Conservation (phyloP, 2,888 invertebrate genomes). For the Archips xylosteana region DNA sequence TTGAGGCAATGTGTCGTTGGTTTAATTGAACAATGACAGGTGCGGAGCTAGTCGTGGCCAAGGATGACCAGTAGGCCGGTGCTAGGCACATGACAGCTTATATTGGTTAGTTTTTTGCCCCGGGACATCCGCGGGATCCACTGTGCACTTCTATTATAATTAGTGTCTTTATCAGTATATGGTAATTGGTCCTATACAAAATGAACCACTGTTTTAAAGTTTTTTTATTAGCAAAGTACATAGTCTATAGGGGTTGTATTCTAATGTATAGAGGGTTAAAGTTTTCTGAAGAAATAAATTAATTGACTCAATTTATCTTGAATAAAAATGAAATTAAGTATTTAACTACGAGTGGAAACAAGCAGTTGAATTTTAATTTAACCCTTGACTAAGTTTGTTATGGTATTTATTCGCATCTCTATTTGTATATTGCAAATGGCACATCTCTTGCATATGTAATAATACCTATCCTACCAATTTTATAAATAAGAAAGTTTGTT, state of each 20-base stretch:
- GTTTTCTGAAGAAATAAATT: slow-evolving; percentile 13
- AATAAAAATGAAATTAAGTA: slow-evolving; percentile 21
- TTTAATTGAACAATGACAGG: slow-evolving; percentile 80
- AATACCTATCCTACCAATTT: too few species aligned
- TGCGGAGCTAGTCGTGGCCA: slow-evolving; percentile 70
- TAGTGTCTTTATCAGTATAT: slow-evolving; percentile 73
- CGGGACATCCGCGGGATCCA: slow-evolving; percentile 56
- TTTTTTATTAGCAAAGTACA: slow-evolving; percentile 39
- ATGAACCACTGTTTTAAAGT: slow-evolving; percentile 54
- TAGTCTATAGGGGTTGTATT: slow-evolving; percentile 12
- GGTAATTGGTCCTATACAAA: slow-evolving; percentile 68
- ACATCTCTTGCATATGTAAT: too few species aligned
- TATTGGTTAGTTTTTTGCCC: slow-evolving; percentile 69
- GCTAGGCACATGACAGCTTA: slow-evolving; percentile 67
- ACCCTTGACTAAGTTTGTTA: background rate
- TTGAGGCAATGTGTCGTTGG: slow-evolving; percentile 77
- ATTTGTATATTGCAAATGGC: too few species aligned
- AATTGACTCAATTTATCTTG: slow-evolving; percentile 8
- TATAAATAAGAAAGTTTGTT: too few species aligned
- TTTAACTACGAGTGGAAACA: background rate
- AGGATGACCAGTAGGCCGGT: slow-evolving; percentile 79
- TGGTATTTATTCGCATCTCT: background rate
- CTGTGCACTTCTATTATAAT: slow-evolving; percentile 72
- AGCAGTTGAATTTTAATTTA: background rate
- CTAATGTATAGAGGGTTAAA: slow-evolving; percentile 22